These are phyloP conservation scores for Trissonchulus latispiculum DNA, from an alignment of 2,888 invertebrate species.

Conservation along the genomic window DNA sequence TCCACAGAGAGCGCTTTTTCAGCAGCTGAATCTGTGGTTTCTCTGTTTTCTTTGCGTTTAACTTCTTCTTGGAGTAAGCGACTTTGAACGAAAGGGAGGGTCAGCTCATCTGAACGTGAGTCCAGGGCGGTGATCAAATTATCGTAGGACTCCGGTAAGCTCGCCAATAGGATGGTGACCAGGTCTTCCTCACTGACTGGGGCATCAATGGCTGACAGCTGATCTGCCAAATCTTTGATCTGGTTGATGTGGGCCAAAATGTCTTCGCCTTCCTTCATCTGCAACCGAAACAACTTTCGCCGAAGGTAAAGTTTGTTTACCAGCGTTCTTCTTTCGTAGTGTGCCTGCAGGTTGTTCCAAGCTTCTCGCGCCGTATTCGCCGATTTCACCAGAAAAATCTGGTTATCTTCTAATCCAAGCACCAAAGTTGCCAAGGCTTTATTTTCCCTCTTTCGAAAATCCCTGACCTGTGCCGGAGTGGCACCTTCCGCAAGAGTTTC, in stretches of 20 bases:
- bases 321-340: neutral
- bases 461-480: no score
- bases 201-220: neutral
- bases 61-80: neutral
- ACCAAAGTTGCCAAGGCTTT: neutral
- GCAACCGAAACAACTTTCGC: neutral
- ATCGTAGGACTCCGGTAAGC: neutral
- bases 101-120: neutral
- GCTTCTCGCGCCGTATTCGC: neutral
- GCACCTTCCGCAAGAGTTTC: no score
- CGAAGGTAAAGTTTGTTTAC: neutral
- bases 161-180: neutral
- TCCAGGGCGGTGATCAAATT: neutral
- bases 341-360: neutral
- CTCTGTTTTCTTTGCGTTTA: neutral
- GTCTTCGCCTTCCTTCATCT: neutral
- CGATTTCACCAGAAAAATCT: neutral
- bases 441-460: no score
- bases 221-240: neutral
- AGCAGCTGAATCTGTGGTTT: neutral
- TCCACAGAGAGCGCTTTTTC: neutral
- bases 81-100: neutral
- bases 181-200: neutral
- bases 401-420: neutral
- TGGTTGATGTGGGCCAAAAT: neutral